Conservation (phyloP, 2,113 vertebrate genomes). For the Tachysurus vachellii region DNA sequence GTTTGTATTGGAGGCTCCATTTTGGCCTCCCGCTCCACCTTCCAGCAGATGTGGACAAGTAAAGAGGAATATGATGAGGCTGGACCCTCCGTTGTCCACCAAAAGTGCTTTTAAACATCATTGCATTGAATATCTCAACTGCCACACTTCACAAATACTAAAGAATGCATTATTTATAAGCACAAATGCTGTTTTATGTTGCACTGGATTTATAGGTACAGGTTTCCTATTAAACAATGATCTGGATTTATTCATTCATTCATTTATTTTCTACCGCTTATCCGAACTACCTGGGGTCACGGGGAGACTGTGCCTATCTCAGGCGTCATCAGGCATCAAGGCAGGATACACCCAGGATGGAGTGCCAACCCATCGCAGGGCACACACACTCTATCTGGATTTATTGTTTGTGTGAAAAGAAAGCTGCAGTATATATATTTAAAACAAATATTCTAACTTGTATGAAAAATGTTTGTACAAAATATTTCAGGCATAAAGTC, state of each 20-base stretch:
- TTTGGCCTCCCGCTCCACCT: slow-evolving; percentile 96
- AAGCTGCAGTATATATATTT: not conserved
- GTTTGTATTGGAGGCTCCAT: slow-evolving; percentile 96
- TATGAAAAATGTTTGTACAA: no score
- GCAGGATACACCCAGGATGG: no score
- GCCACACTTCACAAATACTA: not conserved
- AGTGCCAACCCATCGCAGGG: no score
- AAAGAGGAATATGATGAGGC: slow-evolving; percentile 97
- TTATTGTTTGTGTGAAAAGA: slow-evolving; percentile 58
- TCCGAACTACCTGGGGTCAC: no score
- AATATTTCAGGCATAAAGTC: slow-evolving; percentile 57
- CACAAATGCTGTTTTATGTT: not conserved
- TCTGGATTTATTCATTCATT: slow-evolving; percentile 74
- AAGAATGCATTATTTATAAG: slow-evolving; percentile 1
- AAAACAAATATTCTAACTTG: not conserved
- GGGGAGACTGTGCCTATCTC: no score
- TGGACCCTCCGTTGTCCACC: slow-evolving; percentile 90
- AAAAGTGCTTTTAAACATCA: slow-evolving; percentile 88
- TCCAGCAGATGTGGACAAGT: slow-evolving; percentile 99
- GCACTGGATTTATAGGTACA: slow-evolving; percentile 83
- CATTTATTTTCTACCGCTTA: no score
- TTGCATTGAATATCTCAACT: not conserved
- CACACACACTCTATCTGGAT: no score
- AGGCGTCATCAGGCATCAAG: no score
- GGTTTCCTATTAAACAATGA: slow-evolving; percentile 88